These are phyloP conservation scores for Phortica magna DNA, from an alignment of 2,888 invertebrate genomes.

Conservation along the genomic window DNA sequence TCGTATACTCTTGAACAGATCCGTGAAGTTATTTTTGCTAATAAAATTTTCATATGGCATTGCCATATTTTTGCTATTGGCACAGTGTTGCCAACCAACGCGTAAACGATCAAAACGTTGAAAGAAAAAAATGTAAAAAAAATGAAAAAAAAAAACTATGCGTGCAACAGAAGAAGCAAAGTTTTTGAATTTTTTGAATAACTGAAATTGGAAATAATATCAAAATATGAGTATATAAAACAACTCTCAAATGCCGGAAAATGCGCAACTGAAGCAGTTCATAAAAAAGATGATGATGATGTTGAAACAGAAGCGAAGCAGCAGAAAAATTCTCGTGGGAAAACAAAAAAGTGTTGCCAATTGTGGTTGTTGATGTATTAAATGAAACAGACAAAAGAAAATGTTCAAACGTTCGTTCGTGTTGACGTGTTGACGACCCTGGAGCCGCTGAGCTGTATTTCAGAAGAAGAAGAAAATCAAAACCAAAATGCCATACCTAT, in stretches of 20 bases:
- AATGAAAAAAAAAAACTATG: neutral
- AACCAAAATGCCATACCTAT: conserved; percentile 8
- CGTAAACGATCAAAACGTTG: neutral
- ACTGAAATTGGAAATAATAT: conserved; percentile 15
- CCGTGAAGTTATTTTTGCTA: conserved; percentile 56
- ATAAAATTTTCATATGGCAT: conserved; percentile 1
- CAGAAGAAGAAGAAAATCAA: neutral
- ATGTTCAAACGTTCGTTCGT: conserved; percentile 44
- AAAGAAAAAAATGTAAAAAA: neutral
- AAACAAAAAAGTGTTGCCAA: conserved; percentile 59
- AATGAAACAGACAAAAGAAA: conserved; percentile 14
- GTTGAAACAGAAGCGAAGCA: neutral
- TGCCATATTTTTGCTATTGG: conserved; percentile 42
- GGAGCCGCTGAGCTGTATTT: conserved; percentile 28
- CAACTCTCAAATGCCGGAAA: neutral
- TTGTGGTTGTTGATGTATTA: conserved; percentile 71
- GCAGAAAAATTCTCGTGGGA: conserved; percentile 19
- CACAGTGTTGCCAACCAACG: conserved; percentile 36
- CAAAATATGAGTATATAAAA: neutral
- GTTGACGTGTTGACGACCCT: conserved; percentile 50
- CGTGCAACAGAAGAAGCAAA: conserved; percentile 34
- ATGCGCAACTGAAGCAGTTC: neutral
- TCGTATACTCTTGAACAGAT: conserved; percentile 69
- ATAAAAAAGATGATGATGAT: neutral
- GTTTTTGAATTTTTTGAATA: conserved; percentile 57